These are phyloP conservation scores for Nibea coibor DNA, from an alignment of 2,113 vertebrate species.

Conservation along the genomic window DNA sequence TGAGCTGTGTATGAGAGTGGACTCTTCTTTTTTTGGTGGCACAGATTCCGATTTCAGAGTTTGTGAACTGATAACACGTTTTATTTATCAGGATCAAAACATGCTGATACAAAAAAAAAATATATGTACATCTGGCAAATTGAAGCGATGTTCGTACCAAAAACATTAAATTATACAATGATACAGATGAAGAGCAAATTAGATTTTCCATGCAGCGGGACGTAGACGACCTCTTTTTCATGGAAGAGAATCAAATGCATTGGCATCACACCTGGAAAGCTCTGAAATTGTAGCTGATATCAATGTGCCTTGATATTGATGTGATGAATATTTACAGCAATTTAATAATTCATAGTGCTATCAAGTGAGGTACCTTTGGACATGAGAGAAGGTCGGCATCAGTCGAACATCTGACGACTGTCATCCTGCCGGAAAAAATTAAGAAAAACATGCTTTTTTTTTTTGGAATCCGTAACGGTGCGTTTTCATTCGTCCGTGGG, in stretches of 20 bases:
- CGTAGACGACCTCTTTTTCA: background rate
- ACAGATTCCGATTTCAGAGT: background rate
- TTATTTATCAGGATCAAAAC: constrained; percentile 66
- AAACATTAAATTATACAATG: constrained; percentile 44
- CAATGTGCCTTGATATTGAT: constrained; percentile 31
- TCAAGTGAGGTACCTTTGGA: constrained; percentile 65
- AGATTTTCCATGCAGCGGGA: constrained; percentile 1
- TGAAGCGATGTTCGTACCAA: constrained; percentile 61
- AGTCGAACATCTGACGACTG: constrained; percentile 10
- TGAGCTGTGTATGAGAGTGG: constrained; percentile 39
- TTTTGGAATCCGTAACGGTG: background rate
- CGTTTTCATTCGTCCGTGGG: constrained; percentile 17
- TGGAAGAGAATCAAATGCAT: constrained; percentile 47
- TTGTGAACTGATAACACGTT: constrained; percentile 40
- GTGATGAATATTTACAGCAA: constrained; percentile 68
- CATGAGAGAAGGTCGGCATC: constrained; percentile 24
- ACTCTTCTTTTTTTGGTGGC: background rate
- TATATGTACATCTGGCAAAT: constrained; percentile 75
- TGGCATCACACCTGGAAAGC: constrained; percentile 55
- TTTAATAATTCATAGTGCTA: constrained; percentile 55
- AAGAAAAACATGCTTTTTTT: constrained; percentile 5
- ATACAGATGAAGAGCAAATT: background rate
- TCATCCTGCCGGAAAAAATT: background rate
- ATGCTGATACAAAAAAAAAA: constrained; percentile 70
- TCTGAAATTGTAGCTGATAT: constrained; percentile 36